phyloP scores from a whole-genome alignment of 1,140 invertebrate species.

The Paralvinella palmiformis region DNA sequence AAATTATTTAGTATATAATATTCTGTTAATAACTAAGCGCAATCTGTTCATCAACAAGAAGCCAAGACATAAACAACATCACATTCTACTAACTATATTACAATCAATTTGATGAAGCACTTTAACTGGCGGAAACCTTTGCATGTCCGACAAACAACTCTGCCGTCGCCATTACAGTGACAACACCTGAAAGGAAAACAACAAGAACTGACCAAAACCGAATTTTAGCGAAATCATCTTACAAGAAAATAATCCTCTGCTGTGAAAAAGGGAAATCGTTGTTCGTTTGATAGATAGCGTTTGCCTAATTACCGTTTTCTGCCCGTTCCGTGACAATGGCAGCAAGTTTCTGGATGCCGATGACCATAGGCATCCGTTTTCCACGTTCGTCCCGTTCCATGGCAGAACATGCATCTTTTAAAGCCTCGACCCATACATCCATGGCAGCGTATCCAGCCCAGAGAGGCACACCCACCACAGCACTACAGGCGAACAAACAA shows the following conservation, averaged over 20 bases:
- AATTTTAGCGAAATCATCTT: too few species aligned
- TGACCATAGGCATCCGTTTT: slow-evolving; percentile 17
- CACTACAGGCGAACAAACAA: neutral
- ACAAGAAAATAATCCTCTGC: too few species aligned
- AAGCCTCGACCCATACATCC: slow-evolving; percentile 17
- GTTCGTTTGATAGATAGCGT: too few species aligned
- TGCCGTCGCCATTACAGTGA: slow-evolving; percentile 52
- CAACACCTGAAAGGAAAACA: slow-evolving; percentile 13
- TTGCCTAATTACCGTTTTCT: slow-evolving; percentile 18
- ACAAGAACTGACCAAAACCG: too few species aligned
- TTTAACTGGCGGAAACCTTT: slow-evolving; percentile 53
- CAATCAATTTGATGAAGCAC: slow-evolving; percentile 53
- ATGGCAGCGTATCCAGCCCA: slow-evolving; percentile 18
- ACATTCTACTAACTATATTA: slow-evolving; percentile 54
- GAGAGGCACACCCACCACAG: slow-evolving; percentile 11
- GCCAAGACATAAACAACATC: too few species aligned
- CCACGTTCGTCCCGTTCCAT: slow-evolving; percentile 13
- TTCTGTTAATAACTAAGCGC: too few species aligned
- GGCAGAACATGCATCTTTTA: slow-evolving; percentile 18
- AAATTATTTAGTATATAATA: too few species aligned
- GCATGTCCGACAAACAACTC: slow-evolving; percentile 50
- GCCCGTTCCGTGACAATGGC: slow-evolving; percentile 21
- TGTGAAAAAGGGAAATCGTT: too few species aligned
- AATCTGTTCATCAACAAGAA: too few species aligned
- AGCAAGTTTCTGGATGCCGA: slow-evolving; percentile 16